Conservation (phyloP, 2,113 vertebrate species). For the Eleginops maclovinus region DNA sequence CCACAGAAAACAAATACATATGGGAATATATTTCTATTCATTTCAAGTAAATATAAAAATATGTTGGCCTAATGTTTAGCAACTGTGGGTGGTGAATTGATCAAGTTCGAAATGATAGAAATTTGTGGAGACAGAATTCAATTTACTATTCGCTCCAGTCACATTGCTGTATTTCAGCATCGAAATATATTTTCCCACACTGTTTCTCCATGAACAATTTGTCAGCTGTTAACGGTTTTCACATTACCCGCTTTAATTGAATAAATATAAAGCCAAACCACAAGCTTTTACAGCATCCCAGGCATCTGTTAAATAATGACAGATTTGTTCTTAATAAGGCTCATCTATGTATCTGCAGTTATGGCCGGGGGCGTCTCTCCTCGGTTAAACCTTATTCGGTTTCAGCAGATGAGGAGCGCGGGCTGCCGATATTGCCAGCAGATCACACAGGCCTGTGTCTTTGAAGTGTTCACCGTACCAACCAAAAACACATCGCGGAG, state of each 20-base stretch:
- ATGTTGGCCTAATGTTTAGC: too few species aligned
- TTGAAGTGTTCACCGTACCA: slow-evolving; percentile 66
- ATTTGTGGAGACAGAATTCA: background rate
- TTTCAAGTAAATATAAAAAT: too few species aligned
- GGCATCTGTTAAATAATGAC: slow-evolving; percentile 70
- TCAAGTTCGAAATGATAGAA: too few species aligned
- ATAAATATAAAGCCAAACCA: slow-evolving; percentile 57
- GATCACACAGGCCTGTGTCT: slow-evolving; percentile 62
- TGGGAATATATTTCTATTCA: too few species aligned
- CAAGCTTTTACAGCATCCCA: slow-evolving; percentile 50
- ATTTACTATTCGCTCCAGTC: background rate
- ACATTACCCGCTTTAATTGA: slow-evolving; percentile 26
- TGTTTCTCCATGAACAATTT: slow-evolving; percentile 19
- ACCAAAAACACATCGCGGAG: slow-evolving; percentile 42
- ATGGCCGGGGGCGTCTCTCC: slow-evolving; percentile 67
- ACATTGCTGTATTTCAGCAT: slow-evolving; percentile 2
- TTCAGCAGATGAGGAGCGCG: slow-evolving; percentile 64
- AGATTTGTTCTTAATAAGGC: slow-evolving; percentile 75
- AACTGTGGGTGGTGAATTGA: too few species aligned
- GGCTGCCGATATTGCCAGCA: slow-evolving; percentile 52
- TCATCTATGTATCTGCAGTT: slow-evolving; percentile 67
- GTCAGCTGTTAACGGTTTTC: slow-evolving; percentile 36
- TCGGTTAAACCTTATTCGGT: slow-evolving; percentile 71
- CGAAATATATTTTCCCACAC: slow-evolving; percentile 38
- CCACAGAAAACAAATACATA: too few species aligned